A percentile compares a stretch with the other conserved stretches of the same genome.
phyloP scores from a whole-genome alignment of 2,797 vertebrate species.

The Apodemus agrarius region DNA sequence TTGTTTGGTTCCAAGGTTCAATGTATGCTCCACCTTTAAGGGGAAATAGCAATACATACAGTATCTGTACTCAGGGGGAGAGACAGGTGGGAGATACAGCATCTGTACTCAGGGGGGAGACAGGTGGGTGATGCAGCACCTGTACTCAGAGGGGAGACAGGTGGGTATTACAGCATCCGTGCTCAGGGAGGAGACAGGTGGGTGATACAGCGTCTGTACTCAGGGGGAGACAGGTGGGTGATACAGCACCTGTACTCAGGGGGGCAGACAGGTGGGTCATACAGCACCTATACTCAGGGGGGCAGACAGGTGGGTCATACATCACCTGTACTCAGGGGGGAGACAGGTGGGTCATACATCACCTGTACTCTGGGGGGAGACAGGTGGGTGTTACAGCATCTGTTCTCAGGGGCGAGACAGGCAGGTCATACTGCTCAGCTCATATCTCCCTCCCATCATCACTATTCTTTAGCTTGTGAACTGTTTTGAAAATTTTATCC shows the following conservation, averaged over 20 bases:
- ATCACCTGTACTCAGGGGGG: background rate
- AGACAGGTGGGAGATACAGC: background rate
- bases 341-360: background rate
- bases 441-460: background rate
- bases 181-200: too few relatives aligned
- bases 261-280: accelerated
- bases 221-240: too few relatives aligned
- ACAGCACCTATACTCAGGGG: too few relatives aligned
- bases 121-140: background rate
- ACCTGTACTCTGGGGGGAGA: background rate
- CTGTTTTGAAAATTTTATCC: background rate
- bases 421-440: background rate
- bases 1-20: background rate
- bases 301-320: background rate
- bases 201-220: too few relatives aligned
- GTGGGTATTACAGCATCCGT: too few relatives aligned
- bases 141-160: background rate
- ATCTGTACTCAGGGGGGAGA: background rate
- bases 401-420: background rate
- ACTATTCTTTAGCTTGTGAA: background rate
- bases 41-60: background rate
- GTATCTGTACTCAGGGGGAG: background rate
- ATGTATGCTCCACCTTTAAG: background rate
- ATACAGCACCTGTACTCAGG: too few relatives aligned
- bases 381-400: too few relatives aligned